Evolutionary conservation across 2,797 vertebrate species (phyloP).

Genomic region (Taeniopygia guttata): DNA sequence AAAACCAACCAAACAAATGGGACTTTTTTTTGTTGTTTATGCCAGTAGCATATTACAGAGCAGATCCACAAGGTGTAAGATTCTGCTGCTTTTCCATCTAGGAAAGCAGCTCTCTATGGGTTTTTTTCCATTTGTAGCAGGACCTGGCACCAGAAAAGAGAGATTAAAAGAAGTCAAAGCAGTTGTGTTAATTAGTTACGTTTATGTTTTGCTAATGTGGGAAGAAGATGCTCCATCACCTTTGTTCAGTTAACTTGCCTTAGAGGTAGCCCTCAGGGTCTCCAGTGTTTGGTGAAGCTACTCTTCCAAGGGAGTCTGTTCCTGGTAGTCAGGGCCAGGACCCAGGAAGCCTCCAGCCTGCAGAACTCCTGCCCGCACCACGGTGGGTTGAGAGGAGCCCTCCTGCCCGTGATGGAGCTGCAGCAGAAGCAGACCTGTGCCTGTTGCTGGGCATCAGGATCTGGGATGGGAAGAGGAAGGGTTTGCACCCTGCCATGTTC

Average conservation of each 20-base stretch:
- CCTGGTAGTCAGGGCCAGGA: not conserved
- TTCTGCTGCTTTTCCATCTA: not conserved
- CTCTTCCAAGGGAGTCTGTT: not conserved
- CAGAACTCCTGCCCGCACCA: not conserved
- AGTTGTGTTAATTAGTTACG: conserved; percentile 15
- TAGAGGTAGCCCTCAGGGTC: not conserved
- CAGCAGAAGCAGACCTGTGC: not conserved
- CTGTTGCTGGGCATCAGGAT: not conserved
- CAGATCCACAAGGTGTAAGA: conserved; percentile 26
- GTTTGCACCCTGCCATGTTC: not conserved
- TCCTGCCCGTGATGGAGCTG: accelerated
- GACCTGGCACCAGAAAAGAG: conserved; percentile 12
- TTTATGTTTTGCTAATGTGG: conserved; percentile 43
- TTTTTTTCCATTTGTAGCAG: conserved; percentile 44
- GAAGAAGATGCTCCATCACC: conserved; percentile 56
- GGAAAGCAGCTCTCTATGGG: not conserved
- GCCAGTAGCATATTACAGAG: conserved; percentile 47
- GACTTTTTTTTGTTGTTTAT: conserved; percentile 41
- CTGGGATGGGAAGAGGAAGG: not conserved
- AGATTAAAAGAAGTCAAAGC: conserved; percentile 7
- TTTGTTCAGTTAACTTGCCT: not conserved
- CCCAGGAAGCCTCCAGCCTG: not conserved
- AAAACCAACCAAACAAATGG: conserved; percentile 20
- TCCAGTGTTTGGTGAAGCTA: not conserved
- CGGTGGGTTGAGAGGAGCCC: not conserved